phyloP scores from a whole-genome alignment of 2,888 invertebrate species.

The Pimpla rufipes region DNA sequence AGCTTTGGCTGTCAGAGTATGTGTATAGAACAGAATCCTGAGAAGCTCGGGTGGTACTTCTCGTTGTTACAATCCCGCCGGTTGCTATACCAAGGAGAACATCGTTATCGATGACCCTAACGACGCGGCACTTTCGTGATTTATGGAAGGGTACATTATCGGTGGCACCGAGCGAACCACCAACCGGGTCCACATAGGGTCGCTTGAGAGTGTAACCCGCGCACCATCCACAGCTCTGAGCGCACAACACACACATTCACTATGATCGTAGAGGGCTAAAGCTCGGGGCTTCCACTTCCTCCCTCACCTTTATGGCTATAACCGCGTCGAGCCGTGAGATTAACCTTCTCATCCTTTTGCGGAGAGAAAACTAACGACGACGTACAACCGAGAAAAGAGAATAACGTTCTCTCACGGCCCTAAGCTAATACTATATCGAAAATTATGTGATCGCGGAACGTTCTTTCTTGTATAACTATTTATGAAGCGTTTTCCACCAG shows the following conservation, averaged over 20 bases:
- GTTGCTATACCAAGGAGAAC: conserved; percentile 68
- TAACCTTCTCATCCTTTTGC: conserved; percentile 56
- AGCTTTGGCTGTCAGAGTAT: not conserved
- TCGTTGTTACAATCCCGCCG: conserved; percentile 47
- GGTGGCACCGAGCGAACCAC: conserved; percentile 59
- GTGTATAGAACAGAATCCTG: conserved; percentile 29
- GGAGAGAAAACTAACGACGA: conserved; percentile 52
- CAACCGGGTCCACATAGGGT: conserved; percentile 54
- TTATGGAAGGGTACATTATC: conserved; percentile 72
- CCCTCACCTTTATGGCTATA: conserved; percentile 34
- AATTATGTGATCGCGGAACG: conserved; percentile 9
- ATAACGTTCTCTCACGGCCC: conserved; percentile 7
- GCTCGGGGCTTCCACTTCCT: not conserved
- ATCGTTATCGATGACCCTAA: conserved; percentile 79
- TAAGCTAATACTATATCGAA: not conserved
- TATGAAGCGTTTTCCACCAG: conserved; percentile 15
- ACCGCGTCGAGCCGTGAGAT: conserved; percentile 56
- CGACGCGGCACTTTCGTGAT: conserved; percentile 77
- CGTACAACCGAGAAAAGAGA: conserved; percentile 4
- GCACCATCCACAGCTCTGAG: conserved; percentile 22
- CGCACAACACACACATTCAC: conserved; percentile 15
- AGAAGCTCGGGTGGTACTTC: conserved; percentile 31
- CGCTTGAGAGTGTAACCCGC: conserved; percentile 25
- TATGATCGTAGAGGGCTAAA: not conserved
- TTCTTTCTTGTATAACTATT: conserved; percentile 8